A percentile compares a stretch with the other conserved stretches of the same genome.
Conservation (phyloP, 2,113 vertebrate species). For the Trinectes maculatus region DNA sequence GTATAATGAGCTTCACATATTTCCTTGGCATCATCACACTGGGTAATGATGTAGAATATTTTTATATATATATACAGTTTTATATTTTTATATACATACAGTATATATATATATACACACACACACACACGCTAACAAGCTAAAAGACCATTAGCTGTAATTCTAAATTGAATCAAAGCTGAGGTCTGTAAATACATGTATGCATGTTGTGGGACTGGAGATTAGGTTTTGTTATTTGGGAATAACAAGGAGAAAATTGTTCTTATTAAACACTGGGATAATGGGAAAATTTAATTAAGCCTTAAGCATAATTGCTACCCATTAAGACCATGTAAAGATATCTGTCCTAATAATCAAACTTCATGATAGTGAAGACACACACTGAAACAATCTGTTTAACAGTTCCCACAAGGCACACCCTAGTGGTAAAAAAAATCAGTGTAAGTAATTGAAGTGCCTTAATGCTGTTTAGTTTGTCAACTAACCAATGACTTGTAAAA, state of each 20-base stretch:
- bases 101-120: no score
- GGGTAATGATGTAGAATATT: not conserved
- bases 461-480: not conserved
- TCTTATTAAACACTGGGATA: not conserved
- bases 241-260: no score
- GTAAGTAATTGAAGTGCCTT: not conserved
- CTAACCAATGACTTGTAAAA: not conserved
- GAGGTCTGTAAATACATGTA: slow-evolving; percentile 5
- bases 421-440: not conserved
- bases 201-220: not conserved
- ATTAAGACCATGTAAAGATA: slow-evolving; percentile 66
- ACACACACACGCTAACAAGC: no score
- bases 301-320: slow-evolving; percentile 53
- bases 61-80: no score
- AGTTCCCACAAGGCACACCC: not conserved
- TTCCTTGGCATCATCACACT: not conserved
- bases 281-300: slow-evolving; percentile 51
- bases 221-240: slow-evolving; percentile 20
- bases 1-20: not conserved
- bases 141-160: not conserved
- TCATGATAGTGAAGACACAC: slow-evolving; percentile 19
- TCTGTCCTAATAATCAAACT: slow-evolving; percentile 64
- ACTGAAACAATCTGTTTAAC: slow-evolving; percentile 4
- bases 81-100: no score
- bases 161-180: not conserved